Base-by-base conservation (phyloP, 2,113 vertebrate genomes). In the Tetrao urogallus region DNA sequence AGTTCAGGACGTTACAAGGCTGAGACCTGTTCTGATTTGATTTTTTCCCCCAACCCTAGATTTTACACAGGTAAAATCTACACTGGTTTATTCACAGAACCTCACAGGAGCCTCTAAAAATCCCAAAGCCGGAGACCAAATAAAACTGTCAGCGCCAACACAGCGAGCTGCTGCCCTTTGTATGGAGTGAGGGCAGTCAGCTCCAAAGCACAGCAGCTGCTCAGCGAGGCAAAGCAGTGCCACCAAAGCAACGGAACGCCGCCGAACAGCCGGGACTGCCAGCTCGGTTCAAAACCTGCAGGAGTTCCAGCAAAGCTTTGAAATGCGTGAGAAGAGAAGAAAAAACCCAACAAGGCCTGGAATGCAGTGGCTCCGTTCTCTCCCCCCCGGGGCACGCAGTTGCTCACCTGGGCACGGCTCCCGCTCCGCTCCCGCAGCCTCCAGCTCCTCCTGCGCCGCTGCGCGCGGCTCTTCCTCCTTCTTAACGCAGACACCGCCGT, bases 401-500 rank as follows among this genome's bases (percentile, higher is more conserved):
- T 92, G 93, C 96, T 97, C 94, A 97, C 97, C 94, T 0, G 34
- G 43, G 82, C 79, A 90, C 8, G 43, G 66, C 69, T 61, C 69
- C 1, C 15, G 45, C 5, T 43, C 32, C n/a, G n/a, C 24, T 48
- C 11, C 52, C 71, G 58, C 72, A 28, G 75, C 57, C 57, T 93
- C 86, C 13, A 28, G 48, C 38, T 82, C 84, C n/a, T 21, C 73
- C 70, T 5, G 61, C 38, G 15, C 56, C 10, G 52, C 65, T 4
- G 80, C 1, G 6, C 48, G 25, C 81, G 70, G 5, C 58, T 70
- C 79, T 25, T 95, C 92, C 34, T 82, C 74, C 36, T 92, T 91
- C 38, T 97, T 95, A 83, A 86, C 32, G 54, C 12, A 63, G 83
- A 88, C 82, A 27, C 27, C 40, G 73, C 40, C 38, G 67, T 72